phyloP scores from a whole-genome alignment of 2,113 vertebrate species.

The Cottus gobio region DNA sequence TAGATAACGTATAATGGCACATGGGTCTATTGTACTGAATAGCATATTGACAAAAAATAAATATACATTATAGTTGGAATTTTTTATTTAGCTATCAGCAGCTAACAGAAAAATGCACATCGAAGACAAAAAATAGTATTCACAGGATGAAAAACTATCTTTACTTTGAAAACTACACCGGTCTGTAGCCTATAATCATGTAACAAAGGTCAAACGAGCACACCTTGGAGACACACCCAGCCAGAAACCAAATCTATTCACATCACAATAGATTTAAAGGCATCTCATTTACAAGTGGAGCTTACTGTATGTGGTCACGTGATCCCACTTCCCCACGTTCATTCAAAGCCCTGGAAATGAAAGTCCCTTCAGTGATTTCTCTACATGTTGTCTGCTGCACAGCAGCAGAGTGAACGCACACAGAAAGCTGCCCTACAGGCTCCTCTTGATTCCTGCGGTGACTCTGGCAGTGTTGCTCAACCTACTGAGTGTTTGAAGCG shows the following conservation, averaged over 20 bases:
- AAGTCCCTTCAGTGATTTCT: neutral
- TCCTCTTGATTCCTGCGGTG: slow-evolving; percentile 65
- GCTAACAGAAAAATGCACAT: neutral
- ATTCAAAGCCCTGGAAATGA: slow-evolving; percentile 16
- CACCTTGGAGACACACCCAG: slow-evolving; percentile 47
- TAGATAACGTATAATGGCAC: neutral
- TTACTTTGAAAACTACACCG: slow-evolving; percentile 1
- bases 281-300: slow-evolving; percentile 1
- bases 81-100: too few relatives aligned
- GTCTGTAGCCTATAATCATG: neutral
- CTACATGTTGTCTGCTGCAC: neutral
- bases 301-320: slow-evolving; percentile 23
- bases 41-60: neutral
- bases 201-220: slow-evolving; percentile 32
- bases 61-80: neutral
- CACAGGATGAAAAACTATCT: neutral
- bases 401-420: neutral
- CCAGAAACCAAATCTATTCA: neutral
- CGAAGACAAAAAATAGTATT: neutral
- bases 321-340: slow-evolving; percentile 6
- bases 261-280: slow-evolving; percentile 10
- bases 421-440: slow-evolving; percentile 63
- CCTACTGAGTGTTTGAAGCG: neutral
- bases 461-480: slow-evolving; percentile 5
- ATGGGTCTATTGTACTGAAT: neutral